Base-by-base conservation (phyloP, 2,888 invertebrate genomes). In the Rhamnusium bicolor region DNA sequence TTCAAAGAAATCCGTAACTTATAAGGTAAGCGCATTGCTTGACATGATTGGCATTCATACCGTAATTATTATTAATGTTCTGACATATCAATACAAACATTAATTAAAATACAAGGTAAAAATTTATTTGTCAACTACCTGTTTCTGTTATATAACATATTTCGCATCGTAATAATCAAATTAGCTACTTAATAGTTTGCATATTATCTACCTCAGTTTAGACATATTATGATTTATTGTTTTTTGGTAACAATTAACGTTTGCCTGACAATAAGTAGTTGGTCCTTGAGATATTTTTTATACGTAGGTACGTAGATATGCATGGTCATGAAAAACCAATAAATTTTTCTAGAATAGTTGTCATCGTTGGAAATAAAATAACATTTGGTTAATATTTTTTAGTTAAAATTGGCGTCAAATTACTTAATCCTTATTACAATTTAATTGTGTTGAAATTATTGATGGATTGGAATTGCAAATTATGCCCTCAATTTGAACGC, bases 41-140 rank as follows among this genome's bases (percentile, higher is more conserved):
- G 32, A 61, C 60, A 62, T 65, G 65, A 65, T 53, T 65, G 65
- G 51, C 32, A 65, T 53, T 40, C 53, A 65, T 14, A 18, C 65
- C 10, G 32, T 8, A 65, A 53, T 47, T 53, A 65, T 65, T 53
- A 65, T 29, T 65, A 53, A 62, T 19, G 62, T 51, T 67, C 51
- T 18, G 68, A 72, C 63, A 54, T 62, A 68, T 60, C 66, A 72
- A 62, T 56, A 67, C 53, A 71, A 53, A 71, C 54, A 46, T 67
- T 56, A 68, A 58, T 72, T 53, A 71, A 63, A 62, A 53, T 68
- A 58, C 62, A 68, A 54, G 68, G 72, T 58, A 68, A 63, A 61
- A 72, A 72, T 62, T 68, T 68, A 68, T 72, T 72, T 63, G 62
- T 72, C 72, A 67, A 68, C 68, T 68, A 63, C 46, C 63, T 68